Percentiles rank a stretch among this genome's conserved stretches.
These are phyloP conservation scores for Hyles euphorbiae DNA, from an alignment of 1,140 invertebrate genomes.

Conservation along the genomic window DNA sequence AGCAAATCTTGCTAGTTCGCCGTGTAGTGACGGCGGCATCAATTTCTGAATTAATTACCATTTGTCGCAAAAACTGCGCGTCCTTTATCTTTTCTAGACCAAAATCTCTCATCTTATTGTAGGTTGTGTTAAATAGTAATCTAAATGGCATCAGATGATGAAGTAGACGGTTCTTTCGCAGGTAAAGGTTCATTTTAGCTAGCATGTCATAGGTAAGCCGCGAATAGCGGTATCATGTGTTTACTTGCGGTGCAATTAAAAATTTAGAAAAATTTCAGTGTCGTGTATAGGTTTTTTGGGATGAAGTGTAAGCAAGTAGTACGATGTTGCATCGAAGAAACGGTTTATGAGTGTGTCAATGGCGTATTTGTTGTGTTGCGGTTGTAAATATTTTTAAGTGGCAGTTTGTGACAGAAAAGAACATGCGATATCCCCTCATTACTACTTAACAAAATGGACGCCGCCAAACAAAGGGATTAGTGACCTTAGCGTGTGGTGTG, in stretches of 20 bases:
- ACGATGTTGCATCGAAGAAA: slow-evolving; percentile 20
- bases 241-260: slow-evolving; percentile 76
- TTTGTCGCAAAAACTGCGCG: slow-evolving; percentile 75
- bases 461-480: slow-evolving; percentile 82
- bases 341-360: slow-evolving; percentile 30
- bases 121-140: slow-evolving; percentile 57
- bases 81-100: slow-evolving; percentile 67
- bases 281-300: slow-evolving; percentile 8
- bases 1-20: slow-evolving; percentile 53
- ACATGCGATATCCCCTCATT: slow-evolving; percentile 76
- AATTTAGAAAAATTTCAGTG: slow-evolving; percentile 61
- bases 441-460: slow-evolving; percentile 83
- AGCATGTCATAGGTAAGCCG: slow-evolving; percentile 75
- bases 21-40: slow-evolving; percentile 70
- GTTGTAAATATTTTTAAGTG: slow-evolving; percentile 73
- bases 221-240: slow-evolving; percentile 77
- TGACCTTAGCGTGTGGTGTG: slow-evolving; percentile 64
- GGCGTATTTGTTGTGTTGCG: slow-evolving; percentile 52
- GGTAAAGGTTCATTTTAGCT: slow-evolving; percentile 78
- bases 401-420: slow-evolving; percentile 74
- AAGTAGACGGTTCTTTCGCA: slow-evolving; percentile 85
- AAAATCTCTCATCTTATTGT: slow-evolving; percentile 53
- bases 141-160: slow-evolving; percentile 86
- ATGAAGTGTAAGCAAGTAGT: slow-evolving; percentile 11
- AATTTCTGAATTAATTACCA: slow-evolving; percentile 76